phyloP scores from a whole-genome alignment of 2,113 vertebrate genomes.

The Zosterops hypoxanthus region DNA sequence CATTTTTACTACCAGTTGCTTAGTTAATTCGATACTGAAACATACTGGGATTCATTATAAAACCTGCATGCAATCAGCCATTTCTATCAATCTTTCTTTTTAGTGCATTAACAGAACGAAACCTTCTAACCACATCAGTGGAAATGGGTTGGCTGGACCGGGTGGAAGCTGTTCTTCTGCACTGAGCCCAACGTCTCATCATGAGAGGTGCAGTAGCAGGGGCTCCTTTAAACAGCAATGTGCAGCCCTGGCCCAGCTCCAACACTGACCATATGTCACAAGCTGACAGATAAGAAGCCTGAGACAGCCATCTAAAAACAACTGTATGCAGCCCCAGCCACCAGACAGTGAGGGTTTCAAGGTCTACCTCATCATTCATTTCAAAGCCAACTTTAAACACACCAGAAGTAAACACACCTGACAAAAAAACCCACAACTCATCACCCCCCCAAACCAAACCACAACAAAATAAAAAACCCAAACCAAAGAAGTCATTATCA shows the following conservation, averaged over 20 bases:
- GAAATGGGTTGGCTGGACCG: neutral
- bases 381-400: constrained; percentile 18
- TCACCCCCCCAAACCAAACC: neutral
- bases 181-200: neutral
- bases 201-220: neutral
- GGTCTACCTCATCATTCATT: constrained; percentile 10
- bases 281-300: constrained; percentile 40
- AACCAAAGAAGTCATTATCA: neutral
- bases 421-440: neutral
- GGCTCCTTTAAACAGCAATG: neutral
- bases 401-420: neutral
- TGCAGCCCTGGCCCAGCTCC: constrained; percentile 11
- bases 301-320: constrained; percentile 32
- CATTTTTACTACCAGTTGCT: constrained; percentile 58
- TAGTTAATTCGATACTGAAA: constrained; percentile 40
- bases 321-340: neutral
- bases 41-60: constrained; percentile 19
- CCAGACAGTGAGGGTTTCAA: neutral
- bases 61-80: constrained; percentile 26
- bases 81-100: constrained; percentile 37
- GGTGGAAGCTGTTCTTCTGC: neutral
- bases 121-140: neutral
- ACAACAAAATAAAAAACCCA: neutral
- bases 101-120: constrained; percentile 11
- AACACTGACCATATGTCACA: constrained; percentile 39